phyloP scores from a whole-genome alignment of 2,113 vertebrate genomes.

The Laticauda laticaudata region DNA sequence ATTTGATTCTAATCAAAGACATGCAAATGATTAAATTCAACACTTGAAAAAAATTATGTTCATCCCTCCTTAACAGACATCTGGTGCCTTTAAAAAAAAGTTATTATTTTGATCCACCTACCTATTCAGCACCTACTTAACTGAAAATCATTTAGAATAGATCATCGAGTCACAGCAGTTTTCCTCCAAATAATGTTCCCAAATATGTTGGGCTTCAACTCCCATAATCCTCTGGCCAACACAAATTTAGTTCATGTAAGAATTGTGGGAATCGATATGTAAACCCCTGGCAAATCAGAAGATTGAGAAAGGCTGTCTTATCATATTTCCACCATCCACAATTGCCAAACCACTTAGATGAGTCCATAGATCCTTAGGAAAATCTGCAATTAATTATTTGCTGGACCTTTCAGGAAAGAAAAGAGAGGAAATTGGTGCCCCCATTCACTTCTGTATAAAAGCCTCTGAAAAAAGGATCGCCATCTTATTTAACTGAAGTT shows the following conservation, averaged over 20 bases:
- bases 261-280: background rate
- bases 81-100: background rate
- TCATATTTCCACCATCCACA: background rate
- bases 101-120: background rate
- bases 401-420: background rate
- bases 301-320: background rate
- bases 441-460: background rate
- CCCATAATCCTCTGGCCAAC: accelerated
- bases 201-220: background rate
- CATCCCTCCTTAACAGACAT: background rate
- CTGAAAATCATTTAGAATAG: background rate
- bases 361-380: background rate
- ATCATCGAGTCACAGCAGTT: background rate
- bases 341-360: background rate
- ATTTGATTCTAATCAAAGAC: background rate
- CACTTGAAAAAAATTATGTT: background rate
- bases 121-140: background rate
- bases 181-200: background rate
- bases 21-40: background rate
- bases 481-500: background rate
- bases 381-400: background rate
- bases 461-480: background rate
- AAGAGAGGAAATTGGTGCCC: background rate
- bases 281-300: background rate
- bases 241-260: background rate